Evolutionary conservation across 2,113 vertebrate species (phyloP).

Genomic region (Danionella cerebrum): DNA sequence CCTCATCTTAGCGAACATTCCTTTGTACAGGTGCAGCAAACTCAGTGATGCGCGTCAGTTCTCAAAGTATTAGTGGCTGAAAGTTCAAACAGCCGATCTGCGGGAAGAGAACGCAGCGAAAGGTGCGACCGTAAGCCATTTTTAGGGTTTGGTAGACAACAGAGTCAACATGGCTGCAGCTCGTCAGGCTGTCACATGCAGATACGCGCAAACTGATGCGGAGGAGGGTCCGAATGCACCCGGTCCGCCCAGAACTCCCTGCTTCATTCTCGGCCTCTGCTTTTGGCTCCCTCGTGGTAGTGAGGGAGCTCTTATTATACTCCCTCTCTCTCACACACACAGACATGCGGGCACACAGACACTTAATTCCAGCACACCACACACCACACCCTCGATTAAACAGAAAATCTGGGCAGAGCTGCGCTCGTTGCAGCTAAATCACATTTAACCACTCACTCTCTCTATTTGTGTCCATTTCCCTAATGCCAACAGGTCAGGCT

Average conservation of each 20-base stretch:
- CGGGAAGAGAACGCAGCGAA: not conserved
- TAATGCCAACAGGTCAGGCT: conserved; percentile 51
- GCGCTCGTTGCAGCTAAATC: not conserved
- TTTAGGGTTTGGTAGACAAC: conserved; percentile 4
- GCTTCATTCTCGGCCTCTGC: conserved; percentile 41
- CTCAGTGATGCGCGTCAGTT: not conserved
- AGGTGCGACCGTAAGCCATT: too few relatives aligned
- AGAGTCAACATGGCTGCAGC: conserved; percentile 6
- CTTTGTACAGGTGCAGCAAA: not conserved
- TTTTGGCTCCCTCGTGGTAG: conserved; percentile 27
- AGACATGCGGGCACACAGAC: not conserved
- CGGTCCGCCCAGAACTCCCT: conserved; percentile 44
- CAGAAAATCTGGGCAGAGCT: conserved; percentile 14
- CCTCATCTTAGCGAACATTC: not conserved
- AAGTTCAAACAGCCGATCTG: not conserved
- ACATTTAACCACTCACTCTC: not conserved
- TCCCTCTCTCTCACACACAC: not conserved
- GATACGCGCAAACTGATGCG: conserved; percentile 38
- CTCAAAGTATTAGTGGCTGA: not conserved
- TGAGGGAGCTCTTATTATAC: conserved; percentile 20
- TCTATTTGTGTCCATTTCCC: not conserved
- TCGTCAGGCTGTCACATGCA: not conserved
- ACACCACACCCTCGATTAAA: conserved; percentile 14
- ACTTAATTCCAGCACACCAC: conserved; percentile 21
- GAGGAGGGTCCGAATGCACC: conserved; percentile 34